These are phyloP conservation scores for Mythimna loreyi DNA, from an alignment of 2,888 invertebrate genomes.

Conservation along the genomic window DNA sequence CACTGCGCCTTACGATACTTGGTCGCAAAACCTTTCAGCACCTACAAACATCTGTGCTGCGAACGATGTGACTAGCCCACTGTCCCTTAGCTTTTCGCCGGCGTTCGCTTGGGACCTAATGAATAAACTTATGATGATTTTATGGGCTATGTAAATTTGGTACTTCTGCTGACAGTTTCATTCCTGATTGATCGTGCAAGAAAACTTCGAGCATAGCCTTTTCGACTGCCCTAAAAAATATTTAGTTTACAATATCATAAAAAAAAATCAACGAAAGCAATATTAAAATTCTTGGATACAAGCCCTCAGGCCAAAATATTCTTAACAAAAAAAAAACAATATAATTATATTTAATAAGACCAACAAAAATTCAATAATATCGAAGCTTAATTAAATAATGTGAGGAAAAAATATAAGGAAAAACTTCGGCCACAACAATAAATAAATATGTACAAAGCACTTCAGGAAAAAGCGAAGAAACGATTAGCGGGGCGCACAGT, in stretches of 20 bases:
- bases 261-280: constrained; percentile 19
- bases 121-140: too few species aligned
- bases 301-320: constrained; percentile 18
- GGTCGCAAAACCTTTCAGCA: too few species aligned
- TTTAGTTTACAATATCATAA: not conserved
- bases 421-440: constrained; percentile 27
- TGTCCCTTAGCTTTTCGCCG: too few species aligned
- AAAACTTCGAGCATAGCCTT: too few species aligned
- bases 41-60: too few species aligned
- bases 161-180: too few species aligned
- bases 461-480: constrained; percentile 28
- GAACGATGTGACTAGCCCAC: too few species aligned
- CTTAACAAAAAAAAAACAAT: constrained; percentile 23
- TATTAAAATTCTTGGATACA: constrained; percentile 28
- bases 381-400: constrained; percentile 38
- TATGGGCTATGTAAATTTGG: too few species aligned
- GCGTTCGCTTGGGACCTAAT: too few species aligned
- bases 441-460: constrained; percentile 36
- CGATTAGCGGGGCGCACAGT: constrained; percentile 29
- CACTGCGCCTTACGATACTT: too few species aligned
- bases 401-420: constrained; percentile 9
- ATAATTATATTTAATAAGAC: constrained; percentile 45
- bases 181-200: too few species aligned
- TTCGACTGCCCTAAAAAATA: too few species aligned
- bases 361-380: constrained; percentile 43